Percentiles rank a stretch among this genome's conserved stretches.
phyloP scores from a whole-genome alignment of 2,113 vertebrate species.

The Callipepla squamata region DNA sequence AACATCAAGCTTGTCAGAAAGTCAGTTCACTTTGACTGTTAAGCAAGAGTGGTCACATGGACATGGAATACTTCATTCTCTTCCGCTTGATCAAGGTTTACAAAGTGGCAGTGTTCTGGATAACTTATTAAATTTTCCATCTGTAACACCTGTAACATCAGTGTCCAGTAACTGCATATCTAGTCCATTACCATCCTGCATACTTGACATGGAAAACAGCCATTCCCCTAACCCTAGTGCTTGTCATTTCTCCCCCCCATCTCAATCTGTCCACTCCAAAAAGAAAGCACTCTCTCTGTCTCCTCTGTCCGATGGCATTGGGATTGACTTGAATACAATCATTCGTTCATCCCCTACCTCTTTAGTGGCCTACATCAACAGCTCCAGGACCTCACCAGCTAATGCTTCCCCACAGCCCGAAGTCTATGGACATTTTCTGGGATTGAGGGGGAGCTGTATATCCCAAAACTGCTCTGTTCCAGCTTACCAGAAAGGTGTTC shows the following conservation, averaged over 20 bases:
- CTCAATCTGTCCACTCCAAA: constrained; percentile 79
- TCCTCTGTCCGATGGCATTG: constrained; percentile 89
- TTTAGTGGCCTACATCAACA: constrained; percentile 92
- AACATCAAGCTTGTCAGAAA: constrained; percentile 86
- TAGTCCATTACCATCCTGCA: constrained; percentile 85
- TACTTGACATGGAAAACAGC: constrained; percentile 82
- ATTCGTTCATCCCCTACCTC: constrained; percentile 95
- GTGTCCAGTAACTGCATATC: constrained; percentile 77
- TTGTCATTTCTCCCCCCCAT: constrained; percentile 72
- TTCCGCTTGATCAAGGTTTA: constrained; percentile 74
- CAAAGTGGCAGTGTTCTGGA: constrained; percentile 79
- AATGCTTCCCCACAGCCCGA: constrained; percentile 86
- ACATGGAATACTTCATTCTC: constrained; percentile 81
- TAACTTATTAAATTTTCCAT: constrained; percentile 76
- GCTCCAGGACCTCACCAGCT: constrained; percentile 84
- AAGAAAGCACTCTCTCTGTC: constrained; percentile 89
- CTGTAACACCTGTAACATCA: constrained; percentile 77
- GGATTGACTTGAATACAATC: constrained; percentile 92
- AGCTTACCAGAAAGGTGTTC: constrained; percentile 66
- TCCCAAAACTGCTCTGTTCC: constrained; percentile 74
- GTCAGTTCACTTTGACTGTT: constrained; percentile 83
- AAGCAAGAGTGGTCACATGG: constrained; percentile 88
- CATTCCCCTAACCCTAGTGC: constrained; percentile 76
- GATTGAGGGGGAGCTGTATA: constrained; percentile 90
- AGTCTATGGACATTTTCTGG: constrained; percentile 93